Evolutionary conservation across 1,140 invertebrate species (phyloP), one percentile per base, ranked within the genome.

Genomic region (Notospermus geniculatus): DNA sequence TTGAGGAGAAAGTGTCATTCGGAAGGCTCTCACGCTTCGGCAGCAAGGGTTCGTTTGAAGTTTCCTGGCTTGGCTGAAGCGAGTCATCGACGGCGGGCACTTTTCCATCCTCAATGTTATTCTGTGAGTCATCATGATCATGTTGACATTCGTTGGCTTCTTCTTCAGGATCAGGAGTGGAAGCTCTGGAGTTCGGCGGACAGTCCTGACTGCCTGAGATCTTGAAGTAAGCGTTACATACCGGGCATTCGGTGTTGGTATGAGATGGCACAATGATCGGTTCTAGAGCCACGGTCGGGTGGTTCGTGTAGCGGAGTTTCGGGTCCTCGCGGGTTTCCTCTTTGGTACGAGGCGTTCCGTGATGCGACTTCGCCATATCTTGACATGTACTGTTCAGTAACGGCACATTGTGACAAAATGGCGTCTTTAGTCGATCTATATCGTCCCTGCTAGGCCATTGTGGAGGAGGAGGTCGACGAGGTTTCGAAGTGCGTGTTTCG

Each of bases 251-350:
- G 2, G 57, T 65, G 28, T 65, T 65, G 0, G 66, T 64, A 41
- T 71, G 69, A 2, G 69, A 71, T 13, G 69, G 69, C 1, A 71
- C 69, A 27, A 71, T 56, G 13, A 71, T 68, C 0, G 69, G 69
- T 13, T 68, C 62, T 13, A 71, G 58, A 30, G 60, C 65, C 17
- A 23, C 28, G 23, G 23, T 17, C 23, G 50, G 4, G 2, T 53
- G 50, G 13, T 17, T 53, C 9, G 50, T 53, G 19, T 53, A 53
- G 50, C 50, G 50, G 2, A 53, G 50, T 11, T 23, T 53, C 23
- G 50, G 50, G 23, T 28, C 23, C 15, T 23, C 28, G 1, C 23
- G 17, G 2, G 19, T 13, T 1, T 27, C 50, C 19, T 23, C 50
- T 27, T 23, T 27, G 15, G 50, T 17, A 2, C 50, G 11, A 17